phyloP scores from a whole-genome alignment of 2,113 vertebrate species.

The Myotis yumanensis region DNA sequence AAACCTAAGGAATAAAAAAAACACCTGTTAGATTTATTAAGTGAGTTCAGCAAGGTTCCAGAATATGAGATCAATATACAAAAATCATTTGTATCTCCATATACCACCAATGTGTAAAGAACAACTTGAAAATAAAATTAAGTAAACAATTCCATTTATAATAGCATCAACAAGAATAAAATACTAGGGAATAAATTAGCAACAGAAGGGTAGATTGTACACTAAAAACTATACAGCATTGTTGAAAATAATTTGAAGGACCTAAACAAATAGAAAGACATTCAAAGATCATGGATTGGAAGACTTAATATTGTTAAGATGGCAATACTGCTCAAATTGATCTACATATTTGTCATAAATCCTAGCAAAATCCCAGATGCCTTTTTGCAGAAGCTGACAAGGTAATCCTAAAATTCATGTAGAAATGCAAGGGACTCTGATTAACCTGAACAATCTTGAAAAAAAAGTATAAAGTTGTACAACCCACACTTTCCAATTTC shows the following conservation, averaged over 20 bases:
- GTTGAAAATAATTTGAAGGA: background rate
- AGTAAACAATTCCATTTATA: background rate
- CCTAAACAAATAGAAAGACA: background rate
- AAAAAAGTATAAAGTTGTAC: background rate
- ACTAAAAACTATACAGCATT: background rate
- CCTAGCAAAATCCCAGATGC: background rate
- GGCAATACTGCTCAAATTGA: background rate
- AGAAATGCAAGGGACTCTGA: background rate
- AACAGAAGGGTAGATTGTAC: background rate
- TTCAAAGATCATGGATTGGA: background rate
- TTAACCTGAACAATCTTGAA: background rate
- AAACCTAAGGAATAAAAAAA: background rate
- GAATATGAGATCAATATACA: constrained; percentile 22
- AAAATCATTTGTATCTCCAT: constrained; percentile 8
- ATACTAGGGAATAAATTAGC: background rate
- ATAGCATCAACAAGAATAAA: background rate
- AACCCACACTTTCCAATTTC: background rate
- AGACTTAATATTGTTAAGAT: background rate
- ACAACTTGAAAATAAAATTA: constrained; percentile 37
- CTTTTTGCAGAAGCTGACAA: background rate
- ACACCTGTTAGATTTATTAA: background rate
- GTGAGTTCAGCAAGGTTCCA: background rate
- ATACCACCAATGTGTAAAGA: background rate
- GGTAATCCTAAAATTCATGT: constrained; percentile 37
- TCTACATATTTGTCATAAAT: background rate